Conservation (phyloP, 2,888 invertebrate species). For the Chloroclystis v-ata region DNA sequence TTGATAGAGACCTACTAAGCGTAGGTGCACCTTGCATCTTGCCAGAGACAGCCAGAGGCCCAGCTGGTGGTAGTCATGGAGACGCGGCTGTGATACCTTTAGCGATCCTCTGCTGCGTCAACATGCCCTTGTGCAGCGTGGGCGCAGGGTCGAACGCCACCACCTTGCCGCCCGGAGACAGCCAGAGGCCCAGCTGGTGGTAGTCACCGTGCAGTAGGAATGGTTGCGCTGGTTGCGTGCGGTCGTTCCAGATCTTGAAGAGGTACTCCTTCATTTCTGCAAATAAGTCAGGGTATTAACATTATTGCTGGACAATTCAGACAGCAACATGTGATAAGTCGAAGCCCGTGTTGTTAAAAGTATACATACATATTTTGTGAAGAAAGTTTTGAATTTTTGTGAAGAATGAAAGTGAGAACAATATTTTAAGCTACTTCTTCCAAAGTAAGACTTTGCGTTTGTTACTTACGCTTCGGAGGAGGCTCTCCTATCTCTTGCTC, state of each 20-base stretch:
- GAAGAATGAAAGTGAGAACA: too few relatives aligned
- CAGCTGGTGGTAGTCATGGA: conserved; percentile 67
- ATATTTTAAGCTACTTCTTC: too few relatives aligned
- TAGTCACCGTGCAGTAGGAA: conserved; percentile 61
- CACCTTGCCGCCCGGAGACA: conserved; percentile 58
- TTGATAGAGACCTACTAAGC: too few relatives aligned
- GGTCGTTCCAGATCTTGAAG: conserved; percentile 59
- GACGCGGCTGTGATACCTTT: too few relatives aligned
- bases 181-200: conserved; percentile 68
- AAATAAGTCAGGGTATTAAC: neutral
- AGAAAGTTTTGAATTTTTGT: too few relatives aligned
- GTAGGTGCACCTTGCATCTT: too few relatives aligned
- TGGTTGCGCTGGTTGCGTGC: conserved; percentile 45
- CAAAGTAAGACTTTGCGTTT: too few relatives aligned
- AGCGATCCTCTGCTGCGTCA: conserved; percentile 52
- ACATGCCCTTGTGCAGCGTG: conserved; percentile 49
- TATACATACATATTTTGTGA: too few relatives aligned
- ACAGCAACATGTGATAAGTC: too few relatives aligned
- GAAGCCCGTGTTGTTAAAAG: too few relatives aligned
- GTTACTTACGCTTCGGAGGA: conserved; percentile 51
- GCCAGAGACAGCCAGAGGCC: conserved; percentile 52
- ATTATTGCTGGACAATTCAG: too few relatives aligned
- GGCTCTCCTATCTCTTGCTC: conserved; percentile 33
- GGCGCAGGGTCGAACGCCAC: conserved; percentile 69
- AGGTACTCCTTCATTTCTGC: conserved; percentile 67